These are phyloP conservation scores for Bursaphelenchus mucronatus DNA, from an alignment of 1,140 invertebrate species.

Conservation along the genomic window DNA sequence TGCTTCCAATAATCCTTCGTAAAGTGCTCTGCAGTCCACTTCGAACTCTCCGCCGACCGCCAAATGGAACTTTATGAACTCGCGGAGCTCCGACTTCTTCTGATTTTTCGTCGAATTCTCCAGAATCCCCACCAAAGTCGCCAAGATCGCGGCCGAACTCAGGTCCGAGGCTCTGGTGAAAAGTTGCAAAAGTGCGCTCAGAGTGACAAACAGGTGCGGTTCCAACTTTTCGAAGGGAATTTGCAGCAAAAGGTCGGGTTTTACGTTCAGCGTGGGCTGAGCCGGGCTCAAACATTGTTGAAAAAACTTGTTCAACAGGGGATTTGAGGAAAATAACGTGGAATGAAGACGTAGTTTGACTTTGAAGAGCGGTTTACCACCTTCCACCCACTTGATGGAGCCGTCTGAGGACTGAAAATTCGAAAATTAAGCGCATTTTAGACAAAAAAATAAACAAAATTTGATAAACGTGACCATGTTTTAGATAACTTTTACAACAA, in stretches of 20 bases:
- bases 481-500: too few relatives aligned
- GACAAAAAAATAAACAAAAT: too few relatives aligned
- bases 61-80: slow-evolving; percentile 39
- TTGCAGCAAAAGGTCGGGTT: slow-evolving; percentile 8
- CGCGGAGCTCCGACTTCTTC: slow-evolving; percentile 22
- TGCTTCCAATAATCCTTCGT: slow-evolving; percentile 12
- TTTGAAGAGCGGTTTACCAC: slow-evolving; percentile 32
- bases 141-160: slow-evolving; percentile 11
- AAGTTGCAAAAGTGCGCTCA: slow-evolving; percentile 47
- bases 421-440: too few relatives aligned
- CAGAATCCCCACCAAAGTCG: slow-evolving; percentile 2
- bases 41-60: slow-evolving; percentile 27
- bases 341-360: slow-evolving; percentile 41
- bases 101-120: background rate
- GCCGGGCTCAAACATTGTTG: slow-evolving; percentile 36
- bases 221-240: slow-evolving; percentile 32
- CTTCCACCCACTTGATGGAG: slow-evolving; percentile 40
- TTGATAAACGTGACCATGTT: too few relatives aligned
- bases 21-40: slow-evolving; percentile 1
- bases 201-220: slow-evolving; percentile 47
- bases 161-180: slow-evolving; percentile 18
- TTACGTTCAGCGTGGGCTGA: slow-evolving; percentile 6
- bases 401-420: background rate
- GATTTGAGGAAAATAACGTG: slow-evolving; percentile 31
- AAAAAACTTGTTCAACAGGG: slow-evolving; percentile 40